Evolutionary conservation across 2,797 vertebrate genomes (phyloP).

Genomic region (Triplophysa bombifrons): DNA sequence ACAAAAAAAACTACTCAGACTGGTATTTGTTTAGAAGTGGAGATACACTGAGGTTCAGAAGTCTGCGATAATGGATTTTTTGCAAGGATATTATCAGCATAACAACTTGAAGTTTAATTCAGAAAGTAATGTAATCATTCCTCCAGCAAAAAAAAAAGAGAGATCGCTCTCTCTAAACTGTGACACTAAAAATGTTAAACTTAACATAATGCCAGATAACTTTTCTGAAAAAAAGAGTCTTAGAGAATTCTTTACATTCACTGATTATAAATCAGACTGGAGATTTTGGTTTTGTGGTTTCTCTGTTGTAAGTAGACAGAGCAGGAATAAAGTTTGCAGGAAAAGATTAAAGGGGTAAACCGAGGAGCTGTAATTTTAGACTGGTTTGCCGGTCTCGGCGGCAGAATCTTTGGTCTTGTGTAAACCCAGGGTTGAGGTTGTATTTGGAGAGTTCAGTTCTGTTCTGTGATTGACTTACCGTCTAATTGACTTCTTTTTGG

Average conservation of each 20-base stretch:
- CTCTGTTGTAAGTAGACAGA: conserved; percentile 60
- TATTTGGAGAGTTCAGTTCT: conserved; percentile 27
- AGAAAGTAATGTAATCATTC: too few species aligned
- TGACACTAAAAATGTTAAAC: too few species aligned
- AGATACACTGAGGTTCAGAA: background rate
- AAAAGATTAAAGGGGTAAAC: conserved; percentile 64
- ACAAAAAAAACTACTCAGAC: background rate
- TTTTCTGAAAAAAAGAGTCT: background rate
- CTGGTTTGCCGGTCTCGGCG: conserved; percentile 62
- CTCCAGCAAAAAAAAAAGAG: too few species aligned
- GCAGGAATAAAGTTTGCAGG: conserved; percentile 55
- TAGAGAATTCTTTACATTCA: conserved; percentile 36
- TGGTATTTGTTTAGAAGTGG: background rate
- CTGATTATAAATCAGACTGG: conserved; percentile 50
- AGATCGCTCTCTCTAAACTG: too few species aligned
- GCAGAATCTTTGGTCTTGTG: conserved; percentile 41
- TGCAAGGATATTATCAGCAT: background rate
- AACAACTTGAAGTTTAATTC: too few species aligned
- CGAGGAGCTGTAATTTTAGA: conserved; percentile 62
- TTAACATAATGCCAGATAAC: too few species aligned
- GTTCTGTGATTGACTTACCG: conserved; percentile 46
- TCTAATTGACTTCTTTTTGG: conserved; percentile 34
- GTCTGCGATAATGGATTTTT: background rate
- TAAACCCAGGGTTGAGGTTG: conserved; percentile 54
- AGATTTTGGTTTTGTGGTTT: conserved; percentile 46